A percentile compares a stretch with the other conserved stretches of the same genome.
Evolutionary conservation across 2,888 invertebrate genomes (phyloP).

Genomic region (Mythimna impura): DNA sequence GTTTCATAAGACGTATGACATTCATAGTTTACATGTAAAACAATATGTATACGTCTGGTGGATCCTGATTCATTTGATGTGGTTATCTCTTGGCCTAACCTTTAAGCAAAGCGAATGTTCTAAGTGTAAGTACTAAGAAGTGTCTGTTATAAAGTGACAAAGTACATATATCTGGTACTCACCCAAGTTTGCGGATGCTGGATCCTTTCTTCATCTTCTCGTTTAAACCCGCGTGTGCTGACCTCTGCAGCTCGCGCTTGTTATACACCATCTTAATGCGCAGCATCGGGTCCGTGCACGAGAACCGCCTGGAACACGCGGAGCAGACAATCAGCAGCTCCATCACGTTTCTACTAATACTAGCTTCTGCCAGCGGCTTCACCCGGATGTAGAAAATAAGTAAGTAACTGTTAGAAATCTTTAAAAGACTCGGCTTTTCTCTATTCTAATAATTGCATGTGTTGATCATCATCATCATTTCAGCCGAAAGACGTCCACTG

Average conservation of each 20-base stretch:
- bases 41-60: neutral
- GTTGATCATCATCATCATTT: too few relatives aligned
- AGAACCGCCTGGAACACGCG: slow-evolving; percentile 77
- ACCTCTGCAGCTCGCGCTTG: slow-evolving; percentile 74
- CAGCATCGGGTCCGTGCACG: slow-evolving; percentile 90
- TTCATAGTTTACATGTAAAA: neutral
- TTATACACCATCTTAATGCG: slow-evolving; percentile 90
- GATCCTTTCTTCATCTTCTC: slow-evolving; percentile 50
- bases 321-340: neutral
- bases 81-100: too few relatives aligned
- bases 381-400: too few relatives aligned
- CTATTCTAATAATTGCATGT: too few relatives aligned
- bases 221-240: slow-evolving; percentile 25
- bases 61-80: too few relatives aligned
- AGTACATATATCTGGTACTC: neutral
- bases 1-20: too few relatives aligned
- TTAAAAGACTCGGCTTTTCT: too few relatives aligned
- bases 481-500: too few relatives aligned
- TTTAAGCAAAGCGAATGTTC: too few relatives aligned
- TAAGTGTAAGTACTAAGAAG: neutral
- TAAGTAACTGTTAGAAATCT: too few relatives aligned
- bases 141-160: neutral
- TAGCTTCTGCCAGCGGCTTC: too few relatives aligned
- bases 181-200: slow-evolving; percentile 73
- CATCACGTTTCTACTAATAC: too few relatives aligned